phyloP scores from a whole-genome alignment of 1,140 invertebrate genomes.

The Neocloeon triangulifer region DNA sequence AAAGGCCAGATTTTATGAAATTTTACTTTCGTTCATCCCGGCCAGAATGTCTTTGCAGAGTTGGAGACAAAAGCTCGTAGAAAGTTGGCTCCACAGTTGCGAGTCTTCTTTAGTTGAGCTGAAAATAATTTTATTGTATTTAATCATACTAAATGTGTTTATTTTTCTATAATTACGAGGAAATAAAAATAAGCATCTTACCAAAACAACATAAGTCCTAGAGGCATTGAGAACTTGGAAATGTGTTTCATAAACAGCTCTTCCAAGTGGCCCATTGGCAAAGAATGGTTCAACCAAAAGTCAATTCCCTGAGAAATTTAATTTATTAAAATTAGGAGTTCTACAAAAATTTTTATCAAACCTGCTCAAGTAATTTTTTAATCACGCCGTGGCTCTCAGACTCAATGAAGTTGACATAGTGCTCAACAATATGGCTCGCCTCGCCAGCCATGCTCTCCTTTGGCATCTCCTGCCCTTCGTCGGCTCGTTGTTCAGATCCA shows the following conservation, averaged over 20 bases:
- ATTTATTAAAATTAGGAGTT: neutral
- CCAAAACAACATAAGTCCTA: constrained; percentile 22
- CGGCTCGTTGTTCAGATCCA: no score
- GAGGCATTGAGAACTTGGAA: constrained; percentile 20
- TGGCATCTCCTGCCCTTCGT: no score
- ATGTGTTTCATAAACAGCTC: constrained; percentile 19
- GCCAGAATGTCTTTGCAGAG: constrained; percentile 14
- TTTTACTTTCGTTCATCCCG: constrained; percentile 1
- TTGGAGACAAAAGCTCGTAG: constrained; percentile 19
- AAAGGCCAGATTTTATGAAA: no score
- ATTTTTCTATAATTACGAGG: no score
- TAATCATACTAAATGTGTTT: no score
- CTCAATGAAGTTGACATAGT: constrained; percentile 20
- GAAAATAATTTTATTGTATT: no score
- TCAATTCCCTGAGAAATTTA: constrained; percentile 15
- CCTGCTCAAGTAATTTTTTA: constrained; percentile 17
- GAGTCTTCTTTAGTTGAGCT: no score
- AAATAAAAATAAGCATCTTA: no score
- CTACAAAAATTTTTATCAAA: no score
- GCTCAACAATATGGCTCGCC: constrained; percentile 18
- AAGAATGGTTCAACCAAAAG: constrained; percentile 22
- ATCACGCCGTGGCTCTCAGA: constrained; percentile 16
- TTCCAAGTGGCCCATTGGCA: constrained; percentile 21
- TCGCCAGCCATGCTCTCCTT: constrained; percentile 12
- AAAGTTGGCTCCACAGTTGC: constrained; percentile 18